Evolutionary conservation across 2,888 invertebrate genomes (phyloP), one percentile per base, ranked within the genome.

Genomic region (Yponomeuta cagnagella): DNA sequence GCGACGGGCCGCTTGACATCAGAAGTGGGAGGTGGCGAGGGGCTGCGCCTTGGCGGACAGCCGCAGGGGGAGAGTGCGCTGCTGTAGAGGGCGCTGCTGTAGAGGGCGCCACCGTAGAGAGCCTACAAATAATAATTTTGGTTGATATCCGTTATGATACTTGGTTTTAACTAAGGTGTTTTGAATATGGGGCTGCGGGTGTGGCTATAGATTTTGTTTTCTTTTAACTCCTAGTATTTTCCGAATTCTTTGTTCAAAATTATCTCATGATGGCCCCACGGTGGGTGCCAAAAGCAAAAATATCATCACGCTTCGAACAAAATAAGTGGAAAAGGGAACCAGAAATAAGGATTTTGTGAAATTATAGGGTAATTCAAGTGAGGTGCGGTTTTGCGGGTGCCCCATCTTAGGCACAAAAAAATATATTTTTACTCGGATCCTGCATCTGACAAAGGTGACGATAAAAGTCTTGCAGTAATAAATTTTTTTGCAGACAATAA

Each of bases 1-100:
- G 94, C 94, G 6, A 94, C 89, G 10, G 93, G 93, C 63, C 94
- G 92, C 75, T 91, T 90, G 69, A 91, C 85, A 76, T 91, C 90
- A 48, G 74, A 67, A 0, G 89, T 79, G 10, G 89, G 80, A 63
- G 79, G 81, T 77, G 93, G 93, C 1, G 91, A 88, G 1, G 91
- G 89, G 1, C 87, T 86, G 69, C 90, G 80, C 52, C 88, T 80
- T 37, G 93, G 89, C 63, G 93, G 86, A 76, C 92, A 89, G 33
- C 92, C 90, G 79, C 92, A 90, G 2, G 91, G 91, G 2, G 92
- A 90, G 3, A 91, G 74, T 0, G 92, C 88, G 76, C 88, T 87
- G 81, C 84, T 85, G 85, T 90, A 87, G 9, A 91, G 80, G 0
- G 90, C 92, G 74, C 89, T 90, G 78, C 91, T 89, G 83, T 92